Evolutionary conservation across 2,113 vertebrate species (phyloP), one percentile per base, ranked within the genome.

Genomic region (Sebastes fasciatus): DNA sequence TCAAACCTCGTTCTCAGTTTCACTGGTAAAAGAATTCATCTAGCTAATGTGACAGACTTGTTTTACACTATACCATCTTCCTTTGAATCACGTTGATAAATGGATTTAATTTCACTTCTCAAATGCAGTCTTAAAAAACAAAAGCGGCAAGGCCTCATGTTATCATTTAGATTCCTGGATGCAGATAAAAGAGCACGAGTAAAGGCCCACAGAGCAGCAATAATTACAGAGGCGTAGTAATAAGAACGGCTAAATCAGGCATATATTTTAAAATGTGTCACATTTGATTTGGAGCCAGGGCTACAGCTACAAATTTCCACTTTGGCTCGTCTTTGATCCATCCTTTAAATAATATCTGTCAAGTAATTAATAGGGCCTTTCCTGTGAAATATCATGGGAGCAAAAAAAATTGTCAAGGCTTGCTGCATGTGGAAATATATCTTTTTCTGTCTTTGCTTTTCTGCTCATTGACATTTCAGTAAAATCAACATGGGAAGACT

Each of bases 121-220:
- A 72, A 79, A 70, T 34, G 54, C 58, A 60, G 73, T 26, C 57
- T 77, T 71, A 45, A 74, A 82, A 89, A 88, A 70, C 16, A 85
- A 86, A 84, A 45, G 34, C 8, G 40, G 4, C 1, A 19, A 80
- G 72, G 80, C 84, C 89, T 90, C 8, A 23, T 90, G 89, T 91
- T 92, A 89, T 91, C 80, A 79, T 92, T 91, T 84, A 89, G 77
- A 87, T 79, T 85, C 80, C 77, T 94, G 93, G 92, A 92, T 58
- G 13, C 69, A 80, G 89, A 93, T 93, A 75, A 93, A 93, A 92
- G 91, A 55, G 61, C 40, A 69, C 2, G 58, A 86, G 58, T 4
- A 34, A 34, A 66, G 68, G 84, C 77, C 77, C 54, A 73, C 42
- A 74, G 77, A 82, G 80, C 64, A 54, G 57, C 62, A 54, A 77